Conservation (phyloP, 2,888 invertebrate genomes). For the Philhelius pedissequus region DNA sequence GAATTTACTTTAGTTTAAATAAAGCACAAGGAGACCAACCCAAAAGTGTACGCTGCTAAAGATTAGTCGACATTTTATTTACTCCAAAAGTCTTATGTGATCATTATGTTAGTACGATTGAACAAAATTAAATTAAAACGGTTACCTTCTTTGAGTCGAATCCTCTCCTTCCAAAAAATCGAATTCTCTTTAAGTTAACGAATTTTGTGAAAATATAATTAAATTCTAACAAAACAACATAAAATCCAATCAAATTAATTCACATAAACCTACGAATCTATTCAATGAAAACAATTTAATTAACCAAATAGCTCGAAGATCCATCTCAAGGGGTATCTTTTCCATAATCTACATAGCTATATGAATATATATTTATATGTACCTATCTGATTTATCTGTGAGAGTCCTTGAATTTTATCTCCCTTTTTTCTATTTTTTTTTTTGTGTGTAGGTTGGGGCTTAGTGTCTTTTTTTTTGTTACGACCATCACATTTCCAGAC, state of each 20-base stretch:
- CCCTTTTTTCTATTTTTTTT: neutral
- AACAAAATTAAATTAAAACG: neutral
- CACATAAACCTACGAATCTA: neutral
- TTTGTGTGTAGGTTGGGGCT: neutral
- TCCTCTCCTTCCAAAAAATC: too few species aligned
- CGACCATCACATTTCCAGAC: neutral
- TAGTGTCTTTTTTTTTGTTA: neutral
- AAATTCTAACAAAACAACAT: neutral
- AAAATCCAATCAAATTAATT: slow-evolving; percentile 14
- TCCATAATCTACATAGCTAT: too few species aligned
- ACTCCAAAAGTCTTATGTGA: neutral
- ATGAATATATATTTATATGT: neutral
- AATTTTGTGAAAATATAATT: neutral
- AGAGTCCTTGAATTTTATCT: neutral
- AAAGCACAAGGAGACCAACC: too few species aligned
- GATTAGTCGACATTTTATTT: too few species aligned
- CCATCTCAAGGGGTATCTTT: neutral
- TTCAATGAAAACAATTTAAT: slow-evolving; percentile 55
- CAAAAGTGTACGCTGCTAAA: too few species aligned
- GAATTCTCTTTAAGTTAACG: neutral
- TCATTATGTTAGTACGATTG: too few species aligned
- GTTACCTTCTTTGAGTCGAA: neutral
- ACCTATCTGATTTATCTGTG: neutral
- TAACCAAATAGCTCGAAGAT: slow-evolving; percentile 58
- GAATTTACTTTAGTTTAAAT: too few species aligned